phyloP scores from a whole-genome alignment of 2,888 invertebrate species.

The Perdita meconis region DNA sequence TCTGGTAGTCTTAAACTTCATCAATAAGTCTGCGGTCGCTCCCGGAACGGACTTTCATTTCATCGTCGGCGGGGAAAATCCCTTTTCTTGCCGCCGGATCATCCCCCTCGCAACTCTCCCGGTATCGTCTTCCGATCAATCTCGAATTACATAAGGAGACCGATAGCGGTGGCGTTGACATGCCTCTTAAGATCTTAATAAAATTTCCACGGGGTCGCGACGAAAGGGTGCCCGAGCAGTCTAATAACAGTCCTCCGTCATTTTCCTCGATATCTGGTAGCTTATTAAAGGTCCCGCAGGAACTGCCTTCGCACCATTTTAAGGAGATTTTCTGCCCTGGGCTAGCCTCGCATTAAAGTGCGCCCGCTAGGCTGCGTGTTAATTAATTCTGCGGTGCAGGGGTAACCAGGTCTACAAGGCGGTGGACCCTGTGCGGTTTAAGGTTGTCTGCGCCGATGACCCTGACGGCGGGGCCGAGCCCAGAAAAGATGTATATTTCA shows the following conservation, averaged over 20 bases:
- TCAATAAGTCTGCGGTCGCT: constrained; percentile 3
- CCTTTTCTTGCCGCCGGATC: constrained; percentile 25
- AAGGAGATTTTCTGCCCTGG: constrained; percentile 40
- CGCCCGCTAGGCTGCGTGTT: constrained; percentile 57
- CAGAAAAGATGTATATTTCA: constrained; percentile 44
- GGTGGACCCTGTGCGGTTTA: constrained; percentile 54
- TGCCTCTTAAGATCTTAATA: constrained; percentile 48
- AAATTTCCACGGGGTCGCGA: constrained; percentile 40
- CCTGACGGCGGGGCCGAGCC: background rate
- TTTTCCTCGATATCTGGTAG: constrained; percentile 46
- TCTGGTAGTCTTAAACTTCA: constrained; percentile 5
- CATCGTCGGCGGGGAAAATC: constrained; percentile 9
- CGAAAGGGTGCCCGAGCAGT: background rate
- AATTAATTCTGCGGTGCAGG: constrained; percentile 62
- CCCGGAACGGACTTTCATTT: constrained; percentile 23
- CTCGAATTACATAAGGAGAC: constrained; percentile 44
- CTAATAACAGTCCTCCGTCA: constrained; percentile 51
- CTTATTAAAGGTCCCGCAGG: constrained; percentile 49
- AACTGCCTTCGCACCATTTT: constrained; percentile 55
- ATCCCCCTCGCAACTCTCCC: background rate
- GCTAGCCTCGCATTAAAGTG: constrained; percentile 43
- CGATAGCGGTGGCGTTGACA: constrained; percentile 37
- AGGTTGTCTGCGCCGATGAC: constrained; percentile 51
- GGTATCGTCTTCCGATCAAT: constrained; percentile 45
- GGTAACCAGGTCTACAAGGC: constrained; percentile 47